These are phyloP conservation scores for Drosophila ogumai DNA, from an alignment of 1,140 invertebrate species.

Conservation along the genomic window DNA sequence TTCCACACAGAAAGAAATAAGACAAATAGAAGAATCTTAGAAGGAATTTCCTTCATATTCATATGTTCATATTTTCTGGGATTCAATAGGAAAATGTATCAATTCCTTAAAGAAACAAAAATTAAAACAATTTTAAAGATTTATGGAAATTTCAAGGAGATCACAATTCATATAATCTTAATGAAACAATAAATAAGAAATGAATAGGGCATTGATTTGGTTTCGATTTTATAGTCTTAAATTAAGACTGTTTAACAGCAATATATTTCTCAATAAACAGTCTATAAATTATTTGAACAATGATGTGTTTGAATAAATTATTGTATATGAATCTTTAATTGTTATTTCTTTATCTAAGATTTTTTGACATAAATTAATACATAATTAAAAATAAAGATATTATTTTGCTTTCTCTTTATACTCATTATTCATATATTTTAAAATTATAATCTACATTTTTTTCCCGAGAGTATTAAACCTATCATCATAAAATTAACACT, in stretches of 20 bases:
- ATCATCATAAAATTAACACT: constrained; percentile 1
- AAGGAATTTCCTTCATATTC: too few relatives aligned
- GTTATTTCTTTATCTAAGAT: not conserved
- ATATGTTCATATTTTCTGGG: not conserved
- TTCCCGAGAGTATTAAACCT: not conserved
- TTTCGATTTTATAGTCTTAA: not conserved
- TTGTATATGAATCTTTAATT: not conserved
- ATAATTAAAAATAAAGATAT: too few relatives aligned
- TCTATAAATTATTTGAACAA: not conserved
- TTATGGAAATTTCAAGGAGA: not conserved
- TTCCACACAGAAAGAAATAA: constrained; percentile 3
- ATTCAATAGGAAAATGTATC: not conserved
- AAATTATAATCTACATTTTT: not conserved
- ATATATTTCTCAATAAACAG: not conserved
- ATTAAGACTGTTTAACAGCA: not conserved
- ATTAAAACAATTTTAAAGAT: not conserved
- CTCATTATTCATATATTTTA: not conserved
- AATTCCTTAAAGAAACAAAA: not conserved
- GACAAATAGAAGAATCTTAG: too few relatives aligned
- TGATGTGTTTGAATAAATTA: not conserved
- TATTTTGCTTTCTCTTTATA: not conserved
- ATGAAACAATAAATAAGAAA: constrained; percentile 6
- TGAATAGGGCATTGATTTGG: not conserved
- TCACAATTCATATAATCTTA: not conserved
- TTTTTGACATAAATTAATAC: not conserved